Percentiles rank a stretch among this genome's conserved stretches.
These are phyloP conservation scores for Peribatodes rhomboidaria DNA, from an alignment of 2,888 invertebrate genomes.

Conservation along the genomic window DNA sequence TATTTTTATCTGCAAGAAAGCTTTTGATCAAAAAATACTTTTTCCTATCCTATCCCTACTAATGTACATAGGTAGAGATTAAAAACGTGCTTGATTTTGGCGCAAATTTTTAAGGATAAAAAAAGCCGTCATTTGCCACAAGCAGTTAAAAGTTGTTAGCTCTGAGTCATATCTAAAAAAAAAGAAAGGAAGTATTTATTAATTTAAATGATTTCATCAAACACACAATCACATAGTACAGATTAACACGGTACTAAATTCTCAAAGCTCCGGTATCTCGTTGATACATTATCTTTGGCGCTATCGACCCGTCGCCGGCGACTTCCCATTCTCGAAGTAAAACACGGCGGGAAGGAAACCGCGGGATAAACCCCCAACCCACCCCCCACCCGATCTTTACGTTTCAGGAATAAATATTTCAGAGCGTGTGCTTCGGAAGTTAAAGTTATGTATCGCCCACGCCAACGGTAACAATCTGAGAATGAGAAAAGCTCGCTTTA, in stretches of 20 bases:
- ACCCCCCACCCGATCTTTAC: slow-evolving; percentile 82
- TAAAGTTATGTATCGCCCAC: slow-evolving; percentile 85
- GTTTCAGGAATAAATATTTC: slow-evolving; percentile 87
- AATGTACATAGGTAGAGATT: no score
- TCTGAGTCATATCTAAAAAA: no score
- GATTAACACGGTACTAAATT: not conserved
- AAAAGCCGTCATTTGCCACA: no score
- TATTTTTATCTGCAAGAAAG: no score
- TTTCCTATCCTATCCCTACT: no score
- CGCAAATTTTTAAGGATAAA: no score
- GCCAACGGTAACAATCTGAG: slow-evolving; percentile 82
- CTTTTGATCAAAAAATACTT: no score
- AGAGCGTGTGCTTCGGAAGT: slow-evolving; percentile 86
- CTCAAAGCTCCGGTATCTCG: slow-evolving; percentile 53
- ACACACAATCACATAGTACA: no score
- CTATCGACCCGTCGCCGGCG: slow-evolving; percentile 85
- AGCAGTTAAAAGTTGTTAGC: no score
- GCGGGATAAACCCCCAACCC: slow-evolving; percentile 81
- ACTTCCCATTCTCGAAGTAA: slow-evolving; percentile 87
- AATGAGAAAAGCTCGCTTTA: slow-evolving; percentile 76
- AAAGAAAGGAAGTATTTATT: no score
- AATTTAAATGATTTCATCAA: no score
- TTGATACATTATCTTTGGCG: slow-evolving; percentile 76
- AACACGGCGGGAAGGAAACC: slow-evolving; percentile 86
- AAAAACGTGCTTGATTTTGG: no score